Evolutionary conservation across 2,113 vertebrate genomes (phyloP).

Genomic region (Hippocampus barbouri): DNA sequence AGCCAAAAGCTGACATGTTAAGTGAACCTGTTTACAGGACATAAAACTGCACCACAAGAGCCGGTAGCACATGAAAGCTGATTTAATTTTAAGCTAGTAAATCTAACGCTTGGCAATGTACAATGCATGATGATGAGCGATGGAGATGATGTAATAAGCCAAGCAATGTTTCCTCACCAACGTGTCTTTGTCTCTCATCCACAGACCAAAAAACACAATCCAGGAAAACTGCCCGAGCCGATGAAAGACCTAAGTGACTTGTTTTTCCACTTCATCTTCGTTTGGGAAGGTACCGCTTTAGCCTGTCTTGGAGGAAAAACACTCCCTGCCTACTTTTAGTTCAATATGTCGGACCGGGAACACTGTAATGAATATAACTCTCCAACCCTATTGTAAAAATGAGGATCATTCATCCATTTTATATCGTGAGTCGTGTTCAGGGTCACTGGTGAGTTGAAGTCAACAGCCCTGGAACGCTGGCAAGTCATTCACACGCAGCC

Average conservation of each 20-base stretch:
- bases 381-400: not conserved
- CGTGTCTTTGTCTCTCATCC: slow-evolving; percentile 12
- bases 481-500: not conserved
- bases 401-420: not conserved
- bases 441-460: not conserved
- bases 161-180: slow-evolving; percentile 40
- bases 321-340: not conserved
- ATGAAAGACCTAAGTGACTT: slow-evolving; percentile 30
- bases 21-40: slow-evolving; percentile 32
- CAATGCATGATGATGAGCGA: slow-evolving; percentile 35
- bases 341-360: not conserved
- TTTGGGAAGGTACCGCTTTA: slow-evolving; percentile 2
- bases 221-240: slow-evolving; percentile 23
- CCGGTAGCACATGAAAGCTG: slow-evolving; percentile 48
- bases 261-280: slow-evolving; percentile 19
- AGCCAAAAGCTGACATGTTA: slow-evolving; percentile 27
- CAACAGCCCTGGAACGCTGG: not conserved
- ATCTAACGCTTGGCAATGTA: slow-evolving; percentile 43
- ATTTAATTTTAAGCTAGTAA: slow-evolving; percentile 49
- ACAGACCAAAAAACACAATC: not conserved
- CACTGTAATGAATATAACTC: not conserved
- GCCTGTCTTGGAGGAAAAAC: not conserved
- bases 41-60: slow-evolving; percentile 28
- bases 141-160: slow-evolving; percentile 55
- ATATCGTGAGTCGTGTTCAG: not conserved